Evolutionary conservation across 37 sponge, comb jelly and placozoan species (phyloP), one percentile per base, ranked within the genome.

Genomic region (Tethya wilhelma): DNA sequence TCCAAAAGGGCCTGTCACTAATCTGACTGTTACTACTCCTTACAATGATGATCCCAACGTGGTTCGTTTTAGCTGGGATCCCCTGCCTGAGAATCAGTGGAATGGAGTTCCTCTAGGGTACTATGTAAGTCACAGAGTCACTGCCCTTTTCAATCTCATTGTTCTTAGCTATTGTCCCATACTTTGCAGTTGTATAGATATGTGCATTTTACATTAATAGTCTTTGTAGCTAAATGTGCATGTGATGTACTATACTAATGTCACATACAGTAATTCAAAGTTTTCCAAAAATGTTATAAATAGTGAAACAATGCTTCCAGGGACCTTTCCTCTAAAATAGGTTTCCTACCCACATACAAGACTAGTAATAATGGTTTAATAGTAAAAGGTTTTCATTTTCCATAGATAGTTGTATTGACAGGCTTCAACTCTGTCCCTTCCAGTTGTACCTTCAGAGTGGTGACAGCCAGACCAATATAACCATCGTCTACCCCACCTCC

Each of bases 101-200:
- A 82, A 82, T 30, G 82, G 82, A 46, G 31, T 34, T 34, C 74
- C 74, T 22, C 1, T n/a, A 9, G 55, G 56, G n/a, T 82, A 82
- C 45, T 45, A 2, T 14, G 82, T 76, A n/a, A 39, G 75, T 31
- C 20, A 40, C 28, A n/a, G n/a, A n/a, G n/a, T n/a, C n/a, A n/a
- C n/a, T n/a, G n/a, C n/a, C n/a, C n/a, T n/a, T n/a, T n/a, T n/a
- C n/a, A n/a, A n/a, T n/a, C n/a, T n/a, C n/a, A n/a, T n/a, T n/a
- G n/a, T 49, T 9, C 14, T 19, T 49, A 49, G 53, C 53, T 49
- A 49, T 49, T 49, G 53, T 49, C 53, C 53, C 9, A 9, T 14
- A 19, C 53, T 49, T 14, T 49, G 14, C 53, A 19, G 14, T 9
- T 49, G 53, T 49, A 14, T 14, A 14, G 53, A 14, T 49, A 14